Evolutionary conservation across 1,140 invertebrate genomes (phyloP), one percentile per base, ranked within the genome.

Genomic region (Theocolax elegans): DNA sequence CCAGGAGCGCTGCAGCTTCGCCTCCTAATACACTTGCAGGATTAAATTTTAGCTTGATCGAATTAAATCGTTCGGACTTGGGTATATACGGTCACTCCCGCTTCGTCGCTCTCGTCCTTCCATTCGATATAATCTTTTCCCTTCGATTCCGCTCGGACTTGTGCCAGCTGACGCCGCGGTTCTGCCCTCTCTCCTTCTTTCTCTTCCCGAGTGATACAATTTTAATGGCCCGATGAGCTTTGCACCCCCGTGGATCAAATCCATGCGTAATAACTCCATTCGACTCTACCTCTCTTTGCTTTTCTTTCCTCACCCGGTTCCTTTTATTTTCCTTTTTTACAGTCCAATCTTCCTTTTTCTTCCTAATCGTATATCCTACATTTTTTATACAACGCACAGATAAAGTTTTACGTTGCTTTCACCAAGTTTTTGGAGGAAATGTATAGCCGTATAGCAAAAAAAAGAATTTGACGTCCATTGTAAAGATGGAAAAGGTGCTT

Each of bases 11-110:
- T 15, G 23, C 23, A 21, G 15, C 25, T 8, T n/a, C 27, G 1
- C 46, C 40, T 7, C 17, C 65, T 25, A 67, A 48, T 67, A 67
- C 53, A 49, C 65, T 49, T 67, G 6, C 53, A 29, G 35, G 65
- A 67, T 59, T 67, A 59, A 67, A 67, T 2, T 67, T 49, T 67
- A 48, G 49, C 53, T 59, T 67, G 49, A 67, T 67, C 65, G 44
- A 67, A 67, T 67, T 59, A 67, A 59, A 67, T 59, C 40, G 40
- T 42, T 35, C 27, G 9, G n/a, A 2, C 19, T 6, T 29, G 15
- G 10, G 38, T 56, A 17, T 3, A 53, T 67, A 46, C 31, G 38
- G 12, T 59, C 35, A 42, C 40, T 59, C 42, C 7, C 6, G 10
- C 42, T 15, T 15, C 9, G 35, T 38, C 35, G 35, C 6, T 6